Evolutionary conservation across 2,113 vertebrate species (phyloP), one percentile per base, ranked within the genome.

Genomic region (Corynorhinus townsendii): DNA sequence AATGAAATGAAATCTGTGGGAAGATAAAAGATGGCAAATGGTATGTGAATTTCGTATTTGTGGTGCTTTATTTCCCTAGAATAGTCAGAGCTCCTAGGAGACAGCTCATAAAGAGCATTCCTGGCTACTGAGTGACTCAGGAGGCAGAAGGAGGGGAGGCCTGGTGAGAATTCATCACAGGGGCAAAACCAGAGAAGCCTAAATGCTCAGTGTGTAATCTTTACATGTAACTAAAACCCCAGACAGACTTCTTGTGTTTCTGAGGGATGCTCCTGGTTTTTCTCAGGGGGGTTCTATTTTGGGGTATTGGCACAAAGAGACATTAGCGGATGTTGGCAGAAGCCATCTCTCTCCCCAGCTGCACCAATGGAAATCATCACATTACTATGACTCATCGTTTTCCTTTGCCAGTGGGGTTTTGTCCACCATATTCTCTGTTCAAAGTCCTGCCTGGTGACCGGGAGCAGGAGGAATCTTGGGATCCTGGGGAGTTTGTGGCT

Each of bases 241-340:
- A 80, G 30, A 43, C 79, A 71, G 92, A 16, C 14, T 83, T 93
- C 1, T 68, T 96, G 45, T 94, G 93, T 56, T 77, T 95, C 90
- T 8, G 79, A 93, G 93, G 89, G 30, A 86, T 90, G 73, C 91
- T 95, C 94, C 52, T 95, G 91, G 71, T 3, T 6, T 95, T 97
- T 83, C 66, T 90, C 69, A 94, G 26, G 66, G 97, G 97, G 43
- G 5, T 97, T 17, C 38, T 71, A 94, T 56, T 93, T 96, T 93
- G 56, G 7, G 3, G 0, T 71, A 0, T 86, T 97, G 94, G 15
- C 93, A 93, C 35, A 59, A 49, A 68, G 62, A 80, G 87, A 92
- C 69, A 2, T 95, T 91, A 95, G 73, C 8, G 64, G 89, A 95
- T 93, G 30, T 90, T 97, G 96, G 95, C 93, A 89, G 68, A 62